phyloP scores from a whole-genome alignment of 2,797 vertebrate species.

The Pantherophis alleghaniensis region DNA sequence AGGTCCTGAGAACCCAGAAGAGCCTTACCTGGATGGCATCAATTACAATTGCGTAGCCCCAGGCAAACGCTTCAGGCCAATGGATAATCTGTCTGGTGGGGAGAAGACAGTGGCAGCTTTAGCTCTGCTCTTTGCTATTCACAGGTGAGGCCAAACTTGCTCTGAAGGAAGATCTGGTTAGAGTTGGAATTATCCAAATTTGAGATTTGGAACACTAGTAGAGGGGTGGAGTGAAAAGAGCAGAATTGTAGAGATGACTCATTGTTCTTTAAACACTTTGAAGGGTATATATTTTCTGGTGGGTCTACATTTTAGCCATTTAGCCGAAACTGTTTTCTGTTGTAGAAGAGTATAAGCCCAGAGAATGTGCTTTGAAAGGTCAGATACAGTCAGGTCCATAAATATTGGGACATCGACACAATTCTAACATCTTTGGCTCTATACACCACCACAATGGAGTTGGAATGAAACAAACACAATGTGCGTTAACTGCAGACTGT shows the following conservation, averaged over 20 bases:
- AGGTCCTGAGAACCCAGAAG: slow-evolving; percentile 88
- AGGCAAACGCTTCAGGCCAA: slow-evolving; percentile 93
- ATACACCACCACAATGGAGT: too few species aligned
- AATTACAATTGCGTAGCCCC: slow-evolving; percentile 92
- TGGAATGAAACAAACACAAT: too few species aligned
- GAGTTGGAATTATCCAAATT: background rate
- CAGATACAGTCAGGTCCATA: too few species aligned
- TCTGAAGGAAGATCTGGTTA: background rate
- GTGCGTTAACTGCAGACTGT: too few species aligned
- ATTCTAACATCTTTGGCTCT: too few species aligned
- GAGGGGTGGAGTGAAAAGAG: background rate
- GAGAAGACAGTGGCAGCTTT: slow-evolving; percentile 92
- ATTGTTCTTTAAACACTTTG: background rate
- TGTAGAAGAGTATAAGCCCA: too few species aligned
- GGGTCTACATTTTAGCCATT: background rate
- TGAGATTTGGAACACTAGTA: background rate
- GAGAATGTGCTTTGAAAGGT: background rate
- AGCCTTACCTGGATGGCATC: slow-evolving; percentile 92
- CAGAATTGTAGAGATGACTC: background rate
- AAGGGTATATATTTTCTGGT: background rate
- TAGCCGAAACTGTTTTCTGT: background rate
- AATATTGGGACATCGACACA: too few species aligned
- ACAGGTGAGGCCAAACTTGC: slow-evolving; percentile 80
- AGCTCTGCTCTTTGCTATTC: slow-evolving; percentile 89
- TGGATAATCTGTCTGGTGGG: slow-evolving; percentile 95